These are phyloP conservation scores for Montipora capricornis DNA, from an alignment of 64 coral and sea anemone genomes.

Conservation along the genomic window DNA sequence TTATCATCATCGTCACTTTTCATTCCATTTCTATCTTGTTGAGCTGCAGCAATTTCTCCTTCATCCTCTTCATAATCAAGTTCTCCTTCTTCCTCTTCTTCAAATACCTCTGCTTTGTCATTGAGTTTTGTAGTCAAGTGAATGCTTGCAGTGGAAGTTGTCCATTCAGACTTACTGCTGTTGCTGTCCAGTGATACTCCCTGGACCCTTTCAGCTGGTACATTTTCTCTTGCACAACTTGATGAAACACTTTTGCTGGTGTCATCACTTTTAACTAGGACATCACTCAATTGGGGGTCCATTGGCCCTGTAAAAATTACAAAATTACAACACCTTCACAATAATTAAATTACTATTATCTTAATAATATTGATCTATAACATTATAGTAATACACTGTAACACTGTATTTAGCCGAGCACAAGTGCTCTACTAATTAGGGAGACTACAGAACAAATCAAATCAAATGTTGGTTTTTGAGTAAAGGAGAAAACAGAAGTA, in stretches of 20 bases:
- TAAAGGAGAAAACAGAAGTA: no score
- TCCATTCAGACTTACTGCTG: constrained; percentile 21
- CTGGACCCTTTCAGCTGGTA: constrained; percentile 12
- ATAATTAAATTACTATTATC: no score
- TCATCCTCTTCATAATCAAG: constrained; percentile 82
- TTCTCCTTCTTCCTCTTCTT: constrained; percentile 78
- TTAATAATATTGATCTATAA: no score
- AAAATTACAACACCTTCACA: not conserved
- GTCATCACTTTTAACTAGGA: not conserved
- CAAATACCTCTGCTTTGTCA: constrained; percentile 65
- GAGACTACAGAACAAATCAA: no score
- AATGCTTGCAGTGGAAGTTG: constrained; percentile 39
- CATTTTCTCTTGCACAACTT: not conserved
- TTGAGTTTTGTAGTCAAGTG: constrained; percentile 31
- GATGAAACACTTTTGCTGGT: not conserved
- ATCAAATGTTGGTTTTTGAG: no score
- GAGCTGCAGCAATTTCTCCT: constrained; percentile 45
- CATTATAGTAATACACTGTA: no score
- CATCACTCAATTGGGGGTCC: constrained; percentile 13
- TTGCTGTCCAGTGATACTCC: not conserved
- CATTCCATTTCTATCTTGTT: constrained; percentile 44
- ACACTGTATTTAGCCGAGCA: no score
- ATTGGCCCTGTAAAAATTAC: constrained; percentile 18
- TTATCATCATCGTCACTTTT: constrained; percentile 35
- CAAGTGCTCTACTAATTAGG: no score